Evolutionary conservation across 2,113 vertebrate species (phyloP), one percentile per base, ranked within the genome.

Genomic region (Aegotheles bennettii): DNA sequence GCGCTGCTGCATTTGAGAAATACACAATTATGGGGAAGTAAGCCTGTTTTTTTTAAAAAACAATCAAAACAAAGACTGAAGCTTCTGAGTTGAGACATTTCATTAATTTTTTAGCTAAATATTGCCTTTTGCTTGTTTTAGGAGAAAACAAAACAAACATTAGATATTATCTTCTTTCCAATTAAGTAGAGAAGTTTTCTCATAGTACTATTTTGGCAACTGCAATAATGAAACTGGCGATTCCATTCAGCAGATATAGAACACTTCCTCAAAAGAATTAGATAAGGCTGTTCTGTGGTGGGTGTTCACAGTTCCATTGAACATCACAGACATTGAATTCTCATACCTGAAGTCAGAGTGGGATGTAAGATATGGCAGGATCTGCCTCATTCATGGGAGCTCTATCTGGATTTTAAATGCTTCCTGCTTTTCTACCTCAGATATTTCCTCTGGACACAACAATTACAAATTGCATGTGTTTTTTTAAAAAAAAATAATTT

Each of bases 401-500:
- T 68, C n/a, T 69, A 28, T 25, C 9, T 56, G 40, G 15, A 36
- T 40, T 75, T 16, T 61, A 40, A 40, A 18, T 87, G 28, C 31
- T 82, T 94, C 17, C 29, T 70, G 16, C 57, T 78, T 83, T 96
- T 94, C 69, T 93, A 51, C 28, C 63, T 94, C 42, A 87, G 89
- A 28, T 87, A 60, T 68, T 94, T 93, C 76, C 70, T 96, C 75
- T 59, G 42, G 25, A 90, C 67, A 79, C 28, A 96, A 74, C 60
- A 81, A 76, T 79, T 85, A 70, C 33, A 63, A 96, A 87, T 76
- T 53, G 17, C 6, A 47, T 67, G 56, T 70, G 51, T 90, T 95
- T 95, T 82, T 82, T 35, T n/a, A n/a, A n/a, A 53, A 96, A 89
- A 94, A 77, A 70, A 36, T 13, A 77, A 89, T 96, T 95, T 94